Evolutionary conservation across 2,888 invertebrate genomes (phyloP).

Genomic region (Neoascia interrupta): DNA sequence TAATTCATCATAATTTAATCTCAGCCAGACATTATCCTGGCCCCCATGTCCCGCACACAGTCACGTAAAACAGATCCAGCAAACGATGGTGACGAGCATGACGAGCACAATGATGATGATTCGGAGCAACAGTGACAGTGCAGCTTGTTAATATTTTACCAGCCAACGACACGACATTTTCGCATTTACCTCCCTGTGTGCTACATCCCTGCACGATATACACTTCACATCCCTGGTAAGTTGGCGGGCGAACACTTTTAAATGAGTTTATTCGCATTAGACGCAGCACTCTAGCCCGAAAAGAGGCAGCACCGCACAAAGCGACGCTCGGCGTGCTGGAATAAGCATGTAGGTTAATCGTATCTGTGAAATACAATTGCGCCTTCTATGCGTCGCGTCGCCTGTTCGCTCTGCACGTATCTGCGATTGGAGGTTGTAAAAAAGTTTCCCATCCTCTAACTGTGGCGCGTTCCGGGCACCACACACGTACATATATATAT

Average conservation of each 20-base stretch:
- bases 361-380: slow-evolving; percentile 41
- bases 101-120: slow-evolving; percentile 10
- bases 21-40: slow-evolving; percentile 24
- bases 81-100: slow-evolving; percentile 23
- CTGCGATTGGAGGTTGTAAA: not conserved
- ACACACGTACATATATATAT: too few relatives aligned
- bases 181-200: not conserved
- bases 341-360: slow-evolving; percentile 46
- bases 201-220: too few relatives aligned
- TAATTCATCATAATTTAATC: slow-evolving; percentile 51
- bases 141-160: not conserved
- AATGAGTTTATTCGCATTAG: slow-evolving; percentile 46
- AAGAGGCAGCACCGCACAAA: not conserved
- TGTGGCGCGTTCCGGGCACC: too few relatives aligned
- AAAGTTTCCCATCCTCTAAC: not conserved
- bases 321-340: slow-evolving; percentile 14
- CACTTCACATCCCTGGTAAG: not conserved
- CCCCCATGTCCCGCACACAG: too few relatives aligned
- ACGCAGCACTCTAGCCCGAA: not conserved
- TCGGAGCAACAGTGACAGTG: slow-evolving; percentile 12
- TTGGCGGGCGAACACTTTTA: slow-evolving; percentile 31
- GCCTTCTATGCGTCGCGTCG: not conserved
- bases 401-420: not conserved
- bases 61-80: slow-evolving; percentile 12
- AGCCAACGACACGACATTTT: not conserved